Conservation (phyloP, 2,113 vertebrate genomes). For the Circaetus gallicus region DNA sequence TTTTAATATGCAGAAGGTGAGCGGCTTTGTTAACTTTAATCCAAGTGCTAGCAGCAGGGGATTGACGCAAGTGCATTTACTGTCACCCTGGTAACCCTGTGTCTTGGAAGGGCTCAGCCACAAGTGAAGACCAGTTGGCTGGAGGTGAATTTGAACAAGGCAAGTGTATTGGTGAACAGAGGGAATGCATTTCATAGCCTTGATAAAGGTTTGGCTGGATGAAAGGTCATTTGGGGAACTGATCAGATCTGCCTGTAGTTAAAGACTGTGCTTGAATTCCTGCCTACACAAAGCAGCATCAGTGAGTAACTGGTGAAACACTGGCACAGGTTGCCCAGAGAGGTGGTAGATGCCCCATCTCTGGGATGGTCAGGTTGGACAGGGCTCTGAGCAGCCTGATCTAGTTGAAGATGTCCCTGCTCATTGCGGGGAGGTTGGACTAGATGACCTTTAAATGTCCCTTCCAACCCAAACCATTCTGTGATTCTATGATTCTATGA, state of each 20-base stretch:
- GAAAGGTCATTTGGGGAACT: neutral
- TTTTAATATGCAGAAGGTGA: neutral
- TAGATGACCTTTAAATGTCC: neutral
- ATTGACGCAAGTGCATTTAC: neutral
- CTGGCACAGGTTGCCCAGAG: neutral
- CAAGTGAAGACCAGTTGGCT: neutral
- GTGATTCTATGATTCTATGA: neutral
- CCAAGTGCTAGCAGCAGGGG: neutral
- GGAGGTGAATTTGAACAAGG: neutral
- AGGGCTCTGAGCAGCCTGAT: neutral
- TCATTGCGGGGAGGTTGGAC: neutral
- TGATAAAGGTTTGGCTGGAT: neutral
- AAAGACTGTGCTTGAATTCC: neutral
- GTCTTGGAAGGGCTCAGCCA: neutral
- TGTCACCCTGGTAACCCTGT: neutral
- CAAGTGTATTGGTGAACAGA: neutral
- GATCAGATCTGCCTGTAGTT: neutral
- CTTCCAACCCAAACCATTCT: neutral
- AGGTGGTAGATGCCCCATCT: neutral
- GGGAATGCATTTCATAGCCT: neutral
- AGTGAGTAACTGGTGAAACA: neutral
- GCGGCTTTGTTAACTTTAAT: rapidly evolving
- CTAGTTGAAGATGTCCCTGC: neutral
- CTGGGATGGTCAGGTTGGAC: neutral
- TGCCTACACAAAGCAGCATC: neutral